These are phyloP conservation scores for Eulimnadia texana DNA, from an alignment of 1,140 invertebrate species.

Conservation along the genomic window DNA sequence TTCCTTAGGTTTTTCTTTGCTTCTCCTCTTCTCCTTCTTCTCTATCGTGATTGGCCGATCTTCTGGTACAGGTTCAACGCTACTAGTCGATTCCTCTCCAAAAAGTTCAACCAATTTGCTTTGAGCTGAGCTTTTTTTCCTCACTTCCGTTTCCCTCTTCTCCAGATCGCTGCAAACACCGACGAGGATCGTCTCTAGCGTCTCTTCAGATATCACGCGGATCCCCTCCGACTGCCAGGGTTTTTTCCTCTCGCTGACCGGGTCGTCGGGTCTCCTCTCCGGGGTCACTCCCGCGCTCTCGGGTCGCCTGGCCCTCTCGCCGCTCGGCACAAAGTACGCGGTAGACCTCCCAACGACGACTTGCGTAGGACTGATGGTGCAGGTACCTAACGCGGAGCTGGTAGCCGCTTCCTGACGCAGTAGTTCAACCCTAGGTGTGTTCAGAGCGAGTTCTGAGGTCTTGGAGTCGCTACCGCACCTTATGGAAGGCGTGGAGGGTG, in stretches of 20 bases:
- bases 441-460: not conserved
- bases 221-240: not conserved
- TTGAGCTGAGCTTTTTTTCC: not conserved
- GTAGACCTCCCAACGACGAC: not conserved
- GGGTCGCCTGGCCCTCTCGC: not conserved
- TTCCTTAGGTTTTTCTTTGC: not conserved
- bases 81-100: not conserved
- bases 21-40: too few relatives aligned
- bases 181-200: not conserved
- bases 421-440: not conserved
- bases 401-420: not conserved
- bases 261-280: not conserved
- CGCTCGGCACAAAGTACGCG: constrained; percentile 5
- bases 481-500: not conserved
- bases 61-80: too few relatives aligned
- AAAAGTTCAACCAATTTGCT: not conserved
- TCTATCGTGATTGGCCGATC: too few relatives aligned
- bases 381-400: not conserved
- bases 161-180: not conserved
- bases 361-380: constrained; percentile 6
- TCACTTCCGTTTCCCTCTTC: not conserved
- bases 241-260: not conserved
- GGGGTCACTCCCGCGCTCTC: not conserved
- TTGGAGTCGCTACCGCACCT: not conserved
- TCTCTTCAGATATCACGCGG: not conserved